Base-by-base conservation (phyloP, 2,797 vertebrate genomes). In the Chiloscyllium punctatum region DNA sequence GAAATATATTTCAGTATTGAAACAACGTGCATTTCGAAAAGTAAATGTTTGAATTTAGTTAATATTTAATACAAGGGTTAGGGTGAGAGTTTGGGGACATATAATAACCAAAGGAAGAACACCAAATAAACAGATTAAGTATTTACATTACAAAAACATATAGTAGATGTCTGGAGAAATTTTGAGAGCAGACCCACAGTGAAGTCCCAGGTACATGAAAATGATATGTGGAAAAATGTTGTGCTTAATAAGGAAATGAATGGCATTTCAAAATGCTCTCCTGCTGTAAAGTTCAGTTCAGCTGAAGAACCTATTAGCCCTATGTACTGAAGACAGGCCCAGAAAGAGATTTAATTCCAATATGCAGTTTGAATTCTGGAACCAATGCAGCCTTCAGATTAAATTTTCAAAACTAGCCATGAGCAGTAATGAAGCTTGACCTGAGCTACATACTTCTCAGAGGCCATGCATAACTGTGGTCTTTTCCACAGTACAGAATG, bases 381-480 rank as follows among this genome's bases (percentile, higher is more conserved):
- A 94, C 62, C 23, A 21, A 11, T 72, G 92, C 25, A 95, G 94
- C 71, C 69, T 95, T 77, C 94, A 95, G 71, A 53, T 95, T 95
- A 95, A 4, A 95, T 72, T 95, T 53, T 95, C 42, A 74, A 95
- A 95, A 95, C 13, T 53, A 53, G 27, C 53, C 69, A 53, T 74
- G 71, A 57, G 71, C 94, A 51, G 51, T 48, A 95, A 77, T 95
- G 69, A 95, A 95, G 71, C 37, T 71, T 95, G 94, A 95, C 94
- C 37, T 27, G n/a, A 72, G 71, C 21, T 53, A 53, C 71, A 95
- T 72, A 95, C 48, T 95, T 94, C 48, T 51, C 42, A 51, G 69
- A 53, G 48, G 94, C 94, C 94, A 74, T 33, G 30, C 71, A 95
- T 53, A 95, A 72, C 74, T 95, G 94, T 95, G 94, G 94, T 95